Conservation (phyloP, 1,140 invertebrate species). For the Diachasma alloeum region DNA sequence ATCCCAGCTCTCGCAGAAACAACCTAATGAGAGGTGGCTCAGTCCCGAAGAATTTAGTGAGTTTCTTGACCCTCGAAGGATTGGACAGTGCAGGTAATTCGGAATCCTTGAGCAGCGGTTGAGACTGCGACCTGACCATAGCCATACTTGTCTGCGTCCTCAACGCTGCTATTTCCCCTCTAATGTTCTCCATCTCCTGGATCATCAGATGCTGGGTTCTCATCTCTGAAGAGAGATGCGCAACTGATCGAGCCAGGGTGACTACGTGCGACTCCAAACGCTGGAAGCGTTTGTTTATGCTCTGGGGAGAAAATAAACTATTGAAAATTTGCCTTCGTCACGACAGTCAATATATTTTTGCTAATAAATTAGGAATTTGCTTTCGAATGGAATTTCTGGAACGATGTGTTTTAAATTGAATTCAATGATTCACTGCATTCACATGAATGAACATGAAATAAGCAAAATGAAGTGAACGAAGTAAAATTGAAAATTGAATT, state of each 20-base stretch:
- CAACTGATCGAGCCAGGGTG: constrained; percentile 89
- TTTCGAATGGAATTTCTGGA: too few species aligned
- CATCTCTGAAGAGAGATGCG: constrained; percentile 92
- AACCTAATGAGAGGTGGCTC: constrained; percentile 89
- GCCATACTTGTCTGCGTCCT: constrained; percentile 73
- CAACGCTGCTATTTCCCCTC: constrained; percentile 82
- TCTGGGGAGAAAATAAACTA: constrained; percentile 63
- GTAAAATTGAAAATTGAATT: too few species aligned
- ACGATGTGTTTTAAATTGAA: too few species aligned
- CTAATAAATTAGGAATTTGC: too few species aligned
- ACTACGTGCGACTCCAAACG: constrained; percentile 91
- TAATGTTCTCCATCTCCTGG: constrained; percentile 88
- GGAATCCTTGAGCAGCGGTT: constrained; percentile 60
- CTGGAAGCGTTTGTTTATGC: constrained; percentile 88
- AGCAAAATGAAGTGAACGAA: too few species aligned
- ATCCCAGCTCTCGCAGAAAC: constrained; percentile 91
- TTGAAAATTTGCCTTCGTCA: too few species aligned
- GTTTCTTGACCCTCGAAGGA: constrained; percentile 82
- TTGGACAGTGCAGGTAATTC: constrained; percentile 78
- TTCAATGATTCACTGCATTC: too few species aligned
- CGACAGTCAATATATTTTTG: too few species aligned
- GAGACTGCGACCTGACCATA: constrained; percentile 68
- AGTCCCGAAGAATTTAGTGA: constrained; percentile 92
- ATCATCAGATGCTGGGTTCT: constrained; percentile 89
- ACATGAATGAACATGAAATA: too few species aligned